These are phyloP conservation scores for Chironex yamaguchii DNA, from an alignment of 30 jellyfish, hydroid and myxozoan species.

Conservation along the genomic window DNA sequence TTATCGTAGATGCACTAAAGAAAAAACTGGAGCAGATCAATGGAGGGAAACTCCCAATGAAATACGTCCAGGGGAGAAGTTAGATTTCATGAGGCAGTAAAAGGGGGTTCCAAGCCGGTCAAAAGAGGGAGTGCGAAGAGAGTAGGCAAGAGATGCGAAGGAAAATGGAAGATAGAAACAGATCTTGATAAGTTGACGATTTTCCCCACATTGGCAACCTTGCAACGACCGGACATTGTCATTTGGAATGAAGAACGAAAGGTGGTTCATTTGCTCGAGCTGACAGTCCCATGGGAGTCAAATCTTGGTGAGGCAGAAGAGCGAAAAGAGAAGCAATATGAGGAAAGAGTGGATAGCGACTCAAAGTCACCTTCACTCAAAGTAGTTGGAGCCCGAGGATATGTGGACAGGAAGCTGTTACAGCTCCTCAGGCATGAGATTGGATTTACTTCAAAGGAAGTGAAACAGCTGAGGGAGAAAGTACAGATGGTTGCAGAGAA, in stretches of 20 bases:
- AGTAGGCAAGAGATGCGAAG: background rate
- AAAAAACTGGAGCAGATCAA: background rate
- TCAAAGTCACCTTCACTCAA: too few relatives aligned
- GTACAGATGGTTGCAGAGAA: background rate
- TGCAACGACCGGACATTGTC: constrained; percentile 5
- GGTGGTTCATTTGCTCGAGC: background rate
- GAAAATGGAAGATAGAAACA: background rate
- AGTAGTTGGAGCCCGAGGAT: background rate
- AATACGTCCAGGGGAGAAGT: background rate
- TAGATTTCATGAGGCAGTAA: background rate
- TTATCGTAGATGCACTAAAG: background rate
- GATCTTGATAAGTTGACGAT: background rate
- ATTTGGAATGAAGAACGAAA: background rate
- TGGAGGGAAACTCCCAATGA: background rate
- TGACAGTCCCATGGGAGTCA: constrained; percentile 13
- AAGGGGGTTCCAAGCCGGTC: background rate
- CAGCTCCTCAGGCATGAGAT: background rate
- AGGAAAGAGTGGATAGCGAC: too few relatives aligned
- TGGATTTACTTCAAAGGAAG: background rate
- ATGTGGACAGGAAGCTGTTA: background rate
- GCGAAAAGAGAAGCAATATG: background rate
- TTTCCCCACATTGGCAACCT: background rate
- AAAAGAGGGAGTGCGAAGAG: background rate
- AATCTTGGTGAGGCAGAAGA: background rate
- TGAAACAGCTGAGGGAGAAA: background rate